phyloP scores from a whole-genome alignment of 2,888 invertebrate genomes.

The Spisula solida region DNA sequence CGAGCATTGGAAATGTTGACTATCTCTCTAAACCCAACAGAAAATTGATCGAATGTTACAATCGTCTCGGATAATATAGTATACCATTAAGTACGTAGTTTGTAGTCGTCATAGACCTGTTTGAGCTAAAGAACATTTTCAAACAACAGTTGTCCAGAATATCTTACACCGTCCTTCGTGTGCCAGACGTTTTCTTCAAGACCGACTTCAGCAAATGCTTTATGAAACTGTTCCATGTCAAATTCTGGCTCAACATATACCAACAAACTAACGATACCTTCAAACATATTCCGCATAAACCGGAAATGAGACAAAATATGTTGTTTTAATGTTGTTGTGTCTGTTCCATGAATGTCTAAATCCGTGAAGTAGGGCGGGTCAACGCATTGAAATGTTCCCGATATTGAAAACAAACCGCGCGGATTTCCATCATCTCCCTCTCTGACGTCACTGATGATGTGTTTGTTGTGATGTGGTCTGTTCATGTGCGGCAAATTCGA shows the following conservation, averaged over 20 bases:
- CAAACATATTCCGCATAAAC: not conserved
- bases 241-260: not conserved
- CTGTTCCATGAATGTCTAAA: not conserved
- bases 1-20: no score
- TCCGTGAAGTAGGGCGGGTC: not conserved
- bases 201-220: not conserved
- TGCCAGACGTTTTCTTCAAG: not conserved
- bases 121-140: not conserved
- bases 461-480: not conserved
- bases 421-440: not conserved
- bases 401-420: not conserved
- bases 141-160: not conserved
- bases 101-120: no score
- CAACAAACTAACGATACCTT: not conserved
- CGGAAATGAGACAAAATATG: not conserved
- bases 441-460: constrained; percentile 12
- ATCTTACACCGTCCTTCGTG: no score
- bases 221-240: not conserved
- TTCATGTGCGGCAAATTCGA: constrained; percentile 33
- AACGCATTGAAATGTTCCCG: not conserved
- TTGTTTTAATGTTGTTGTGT: not conserved
- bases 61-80: no score
- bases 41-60: no score
- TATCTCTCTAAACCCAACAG: no score
- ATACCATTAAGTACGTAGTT: no score